Percentiles rank a stretch among this genome's conserved stretches.
These are phyloP conservation scores for Dryadula phaetusa DNA, from an alignment of 2,888 invertebrate species.

Conservation along the genomic window DNA sequence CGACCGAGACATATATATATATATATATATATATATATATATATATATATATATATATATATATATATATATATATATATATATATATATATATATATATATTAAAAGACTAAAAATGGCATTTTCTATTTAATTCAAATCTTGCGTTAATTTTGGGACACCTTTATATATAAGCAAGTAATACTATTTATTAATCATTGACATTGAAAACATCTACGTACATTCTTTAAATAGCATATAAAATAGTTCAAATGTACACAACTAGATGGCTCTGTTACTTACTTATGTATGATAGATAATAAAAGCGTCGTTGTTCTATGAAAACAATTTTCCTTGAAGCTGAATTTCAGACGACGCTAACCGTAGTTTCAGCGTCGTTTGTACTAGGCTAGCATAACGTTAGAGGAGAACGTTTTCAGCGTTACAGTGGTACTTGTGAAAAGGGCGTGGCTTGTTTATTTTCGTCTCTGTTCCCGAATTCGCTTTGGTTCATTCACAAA, in stretches of 20 bases:
- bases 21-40: no score
- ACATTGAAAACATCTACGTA: background rate
- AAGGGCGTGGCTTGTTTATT: conserved; percentile 39
- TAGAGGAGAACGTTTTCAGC: conserved; percentile 46
- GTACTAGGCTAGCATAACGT: conserved; percentile 46
- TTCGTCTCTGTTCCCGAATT: conserved; percentile 32
- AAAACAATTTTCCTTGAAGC: conserved; percentile 30
- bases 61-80: no score
- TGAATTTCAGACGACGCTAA: conserved; percentile 63
- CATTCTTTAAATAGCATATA: background rate
- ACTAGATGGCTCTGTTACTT: conserved; percentile 46
- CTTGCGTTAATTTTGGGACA: no score
- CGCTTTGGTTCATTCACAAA: conserved; percentile 24
- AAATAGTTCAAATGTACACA: conserved; percentile 12
- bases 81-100: no score
- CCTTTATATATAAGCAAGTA: no score
- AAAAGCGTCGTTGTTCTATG: conserved; percentile 10
- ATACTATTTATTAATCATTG: no score
- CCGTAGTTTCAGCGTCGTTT: conserved; percentile 69
- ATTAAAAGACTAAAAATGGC: no score
- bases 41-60: no score
- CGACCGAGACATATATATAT: no score
- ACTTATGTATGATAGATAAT: no score
- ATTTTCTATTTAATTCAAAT: no score
- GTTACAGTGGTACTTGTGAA: conserved; percentile 39